Percentiles rank a stretch among this genome's conserved stretches.
These are phyloP conservation scores for Orius laevigatus DNA, from an alignment of 1,140 invertebrate genomes.

Conservation along the genomic window DNA sequence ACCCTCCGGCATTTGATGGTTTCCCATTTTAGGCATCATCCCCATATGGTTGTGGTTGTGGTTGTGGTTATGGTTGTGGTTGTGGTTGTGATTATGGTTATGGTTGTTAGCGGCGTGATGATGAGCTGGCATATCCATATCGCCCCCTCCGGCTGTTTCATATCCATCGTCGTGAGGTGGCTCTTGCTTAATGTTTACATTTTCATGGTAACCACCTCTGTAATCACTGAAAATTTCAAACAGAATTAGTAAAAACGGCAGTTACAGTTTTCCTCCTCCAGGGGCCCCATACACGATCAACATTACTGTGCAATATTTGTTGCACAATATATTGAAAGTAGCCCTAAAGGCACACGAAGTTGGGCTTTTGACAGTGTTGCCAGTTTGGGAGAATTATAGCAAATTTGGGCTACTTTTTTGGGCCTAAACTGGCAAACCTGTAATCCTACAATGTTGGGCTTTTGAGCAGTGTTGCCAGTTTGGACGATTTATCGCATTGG, in stretches of 20 bases:
- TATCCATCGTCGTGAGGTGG: slow-evolving; percentile 63
- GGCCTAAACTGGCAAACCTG: too few species aligned
- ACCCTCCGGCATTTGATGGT: slow-evolving; percentile 22
- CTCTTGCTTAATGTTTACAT: slow-evolving; percentile 13
- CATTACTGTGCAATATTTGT: neutral
- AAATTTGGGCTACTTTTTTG: too few species aligned
- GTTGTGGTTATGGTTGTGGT: slow-evolving; percentile 23
- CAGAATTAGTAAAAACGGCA: neutral
- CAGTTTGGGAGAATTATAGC: too few species aligned
- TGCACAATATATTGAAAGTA: neutral
- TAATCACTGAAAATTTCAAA: slow-evolving; percentile 4
- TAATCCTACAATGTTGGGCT: neutral
- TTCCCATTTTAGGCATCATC: slow-evolving; percentile 19
- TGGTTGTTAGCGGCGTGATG: slow-evolving; percentile 17
- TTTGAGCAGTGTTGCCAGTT: neutral
- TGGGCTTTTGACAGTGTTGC: too few species aligned
- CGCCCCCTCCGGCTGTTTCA: slow-evolving; percentile 66
- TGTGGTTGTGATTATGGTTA: slow-evolving; percentile 23
- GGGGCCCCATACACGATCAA: neutral
- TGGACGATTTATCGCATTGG: too few species aligned
- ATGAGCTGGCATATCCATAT: slow-evolving; percentile 30
- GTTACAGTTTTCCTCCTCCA: neutral
- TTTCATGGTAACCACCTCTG: slow-evolving; percentile 11
- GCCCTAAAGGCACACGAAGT: too few species aligned
- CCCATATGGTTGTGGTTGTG: slow-evolving; percentile 17